Base-by-base conservation (phyloP, 2,888 invertebrate genomes). In the Eristalis pertinax region DNA sequence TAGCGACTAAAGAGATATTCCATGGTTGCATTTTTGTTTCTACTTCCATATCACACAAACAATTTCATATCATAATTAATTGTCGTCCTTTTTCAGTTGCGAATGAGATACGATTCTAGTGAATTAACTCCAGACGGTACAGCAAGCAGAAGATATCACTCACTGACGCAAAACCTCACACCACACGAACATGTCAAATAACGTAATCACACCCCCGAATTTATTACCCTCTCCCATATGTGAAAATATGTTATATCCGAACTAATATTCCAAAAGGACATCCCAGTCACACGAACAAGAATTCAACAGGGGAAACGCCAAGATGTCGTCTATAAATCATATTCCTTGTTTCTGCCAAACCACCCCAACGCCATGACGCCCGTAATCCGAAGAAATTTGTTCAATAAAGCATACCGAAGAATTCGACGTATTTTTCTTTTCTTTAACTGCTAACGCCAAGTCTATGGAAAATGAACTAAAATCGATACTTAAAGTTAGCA, bases 291-390 rank as follows among this genome's bases (percentile, higher is more conserved):
- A 80, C 50, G 68, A 68, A 84, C 2, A 87, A 68, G 72, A 83
- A 83, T 83, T 76, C 79, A 83, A 84, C 79, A 84, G 43, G 87
- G 79, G 65, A 32, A 83, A 87, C 50, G 84, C 73, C 87, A 84
- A 80, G 87, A 84, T 84, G 84, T 84, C 87, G 76, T 79, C 87
- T 76, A 87, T 87, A 87, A 87, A 87, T 87, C 87, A 87, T 87
- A 87, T 84, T 79, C 72, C 87, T 76, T 87, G 79, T 84, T 87
- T 76, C 26, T 63, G 43, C 35, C 60, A 41, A 43, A 70, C 69
- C 74, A 79, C 63, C 79, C 83, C 79, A 26, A 24, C 38, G 22
- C 19, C 35, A n/a, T 29, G 75, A 62, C 72, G 63, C 24, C 50
- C 50, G 70, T 82, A 78, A 83, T 81, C 67, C 72, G 64, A 65